Evolutionary conservation across 2,888 invertebrate species (phyloP), one percentile per base, ranked within the genome.

Genomic region (Saturnia pavonia): DNA sequence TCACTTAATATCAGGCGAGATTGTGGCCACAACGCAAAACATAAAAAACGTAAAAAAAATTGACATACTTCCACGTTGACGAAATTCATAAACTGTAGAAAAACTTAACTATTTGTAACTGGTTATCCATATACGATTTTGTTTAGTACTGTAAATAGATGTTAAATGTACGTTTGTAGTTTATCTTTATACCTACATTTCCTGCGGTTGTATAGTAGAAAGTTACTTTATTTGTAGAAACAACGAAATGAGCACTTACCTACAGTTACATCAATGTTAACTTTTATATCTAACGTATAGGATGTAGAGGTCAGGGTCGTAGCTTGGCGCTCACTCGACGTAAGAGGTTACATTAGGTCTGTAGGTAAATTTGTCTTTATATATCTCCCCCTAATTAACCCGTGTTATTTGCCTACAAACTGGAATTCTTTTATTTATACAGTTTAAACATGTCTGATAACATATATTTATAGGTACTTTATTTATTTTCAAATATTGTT

Each of bases 271-370:
- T 25, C 57, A 27, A 25, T 25, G 25, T 60, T 60, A 27, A 3
- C 57, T 60, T n/a, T 60, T 60, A 60, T 60, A n/a, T 54, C 54
- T 54, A 54, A 54, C 54, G 57, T 60, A 27, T 25, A 27, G n/a
- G 25, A 60, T 60, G 57, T 60, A 14, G 27, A 60, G 57, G 57
- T 60, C 57, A 60, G 57, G 57, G 57, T 60, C 57, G 27, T 12
- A 27, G 57, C 57, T 40, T 19, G 40, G 40, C 9, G 65, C 54
- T 66, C 54, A 65, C 19, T 67, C 25, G 66, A 67, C 67, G 54
- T 69, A 69, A 69, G 69, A 63, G 25, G 63, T 43, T 67, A 70
- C 70, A 70, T 70, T 67, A 70, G 66, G 25, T 70, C 54, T 54
- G 54, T 40, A 51, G 65, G 70, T 70, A 70, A 70, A 67, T 42